Evolutionary conservation across 2,113 vertebrate genomes (phyloP).

Genomic region (Neopipo cinnamomea): DNA sequence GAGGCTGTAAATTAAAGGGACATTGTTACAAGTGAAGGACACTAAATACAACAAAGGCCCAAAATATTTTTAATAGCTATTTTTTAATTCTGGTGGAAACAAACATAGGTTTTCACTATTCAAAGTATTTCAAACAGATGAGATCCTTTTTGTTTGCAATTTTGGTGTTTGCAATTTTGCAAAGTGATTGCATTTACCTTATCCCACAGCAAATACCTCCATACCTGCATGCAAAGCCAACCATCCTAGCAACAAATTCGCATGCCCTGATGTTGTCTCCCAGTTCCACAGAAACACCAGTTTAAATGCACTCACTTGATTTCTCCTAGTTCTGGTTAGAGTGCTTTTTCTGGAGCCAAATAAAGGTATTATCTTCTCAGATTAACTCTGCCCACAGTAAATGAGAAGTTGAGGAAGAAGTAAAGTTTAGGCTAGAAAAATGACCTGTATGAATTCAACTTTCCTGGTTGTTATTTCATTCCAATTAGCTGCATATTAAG

Average conservation of each 20-base stretch:
- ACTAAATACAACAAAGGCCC: not conserved
- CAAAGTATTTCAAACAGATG: not conserved
- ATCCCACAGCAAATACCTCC: not conserved
- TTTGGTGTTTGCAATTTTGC: not conserved
- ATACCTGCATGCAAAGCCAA: not conserved
- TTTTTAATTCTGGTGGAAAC: not conserved
- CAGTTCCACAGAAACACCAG: not conserved
- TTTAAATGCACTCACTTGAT: not conserved
- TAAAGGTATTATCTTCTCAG: not conserved
- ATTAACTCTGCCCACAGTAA: not conserved
- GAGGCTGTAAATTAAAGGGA: not conserved
- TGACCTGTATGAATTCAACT: not conserved
- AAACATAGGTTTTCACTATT: not conserved
- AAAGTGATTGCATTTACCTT: not conserved
- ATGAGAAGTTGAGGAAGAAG: not conserved
- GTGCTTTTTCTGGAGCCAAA: not conserved
- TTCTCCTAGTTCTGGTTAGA: not conserved
- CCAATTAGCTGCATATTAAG: not conserved
- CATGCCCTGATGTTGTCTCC: not conserved
- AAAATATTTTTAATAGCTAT: not conserved
- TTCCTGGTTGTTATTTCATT: not conserved
- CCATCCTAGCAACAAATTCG: not conserved
- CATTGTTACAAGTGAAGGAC: not conserved
- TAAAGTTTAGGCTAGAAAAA: not conserved
- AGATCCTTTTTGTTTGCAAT: not conserved